Conservation (phyloP, 2,797 vertebrate species). For the Trachurus trachurus region DNA sequence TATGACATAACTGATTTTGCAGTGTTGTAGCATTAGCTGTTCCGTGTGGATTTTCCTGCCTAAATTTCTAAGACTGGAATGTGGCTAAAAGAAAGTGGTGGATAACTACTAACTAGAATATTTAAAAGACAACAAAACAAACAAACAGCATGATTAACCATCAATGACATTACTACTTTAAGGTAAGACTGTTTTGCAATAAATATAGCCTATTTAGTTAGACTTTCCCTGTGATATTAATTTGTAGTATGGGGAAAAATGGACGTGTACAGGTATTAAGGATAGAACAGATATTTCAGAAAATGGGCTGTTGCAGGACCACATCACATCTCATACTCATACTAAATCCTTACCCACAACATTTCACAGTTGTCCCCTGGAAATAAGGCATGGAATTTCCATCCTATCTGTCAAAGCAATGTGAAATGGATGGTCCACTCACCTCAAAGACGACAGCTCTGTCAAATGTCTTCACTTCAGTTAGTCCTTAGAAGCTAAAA, state of each 20-base stretch:
- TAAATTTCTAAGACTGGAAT: conserved; percentile 23
- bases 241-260: neutral
- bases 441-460: conserved; percentile 49
- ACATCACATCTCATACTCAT: too few species aligned
- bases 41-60: conserved; percentile 18
- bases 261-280: neutral
- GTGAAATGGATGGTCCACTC: conserved; percentile 27
- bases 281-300: neutral
- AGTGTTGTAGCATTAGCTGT: neutral
- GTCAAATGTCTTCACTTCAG: conserved; percentile 10
- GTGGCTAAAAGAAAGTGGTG: neutral
- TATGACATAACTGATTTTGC: too few species aligned
- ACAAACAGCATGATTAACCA: neutral
- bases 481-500: neutral
- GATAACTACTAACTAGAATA: neutral
- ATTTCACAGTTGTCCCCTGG: neutral
- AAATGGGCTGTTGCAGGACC: conserved; percentile 1
- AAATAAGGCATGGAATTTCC: neutral
- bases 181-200: neutral
- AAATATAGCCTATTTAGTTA: neutral
- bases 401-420: neutral
- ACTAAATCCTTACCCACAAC: neutral
- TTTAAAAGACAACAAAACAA: neutral
- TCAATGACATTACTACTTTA: neutral
- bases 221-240: neutral